These are phyloP conservation scores for Napeogenes inachia DNA, from an alignment of 2,888 invertebrate genomes.

Conservation along the genomic window DNA sequence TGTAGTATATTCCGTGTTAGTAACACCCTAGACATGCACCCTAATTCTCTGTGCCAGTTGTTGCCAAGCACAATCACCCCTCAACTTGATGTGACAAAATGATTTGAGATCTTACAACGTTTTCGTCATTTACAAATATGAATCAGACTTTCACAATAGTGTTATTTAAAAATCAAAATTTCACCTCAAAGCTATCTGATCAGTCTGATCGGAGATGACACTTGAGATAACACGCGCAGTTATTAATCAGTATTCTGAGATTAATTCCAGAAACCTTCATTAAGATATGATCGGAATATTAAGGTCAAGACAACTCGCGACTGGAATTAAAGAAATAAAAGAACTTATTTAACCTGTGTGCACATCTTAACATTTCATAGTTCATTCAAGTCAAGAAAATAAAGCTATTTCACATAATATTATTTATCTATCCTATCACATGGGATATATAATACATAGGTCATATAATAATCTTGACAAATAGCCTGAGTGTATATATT, in stretches of 20 bases:
- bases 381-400: constrained; percentile 1
- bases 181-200: constrained; percentile 20
- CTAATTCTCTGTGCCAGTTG: constrained; percentile 51
- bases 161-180: constrained; percentile 14
- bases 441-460: too few relatives aligned
- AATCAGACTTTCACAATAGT: too few relatives aligned
- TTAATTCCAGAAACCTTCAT: constrained; percentile 41
- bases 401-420: constrained; percentile 18
- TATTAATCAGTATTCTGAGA: constrained; percentile 35
- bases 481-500: too few relatives aligned
- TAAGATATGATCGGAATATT: constrained; percentile 46
- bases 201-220: constrained; percentile 31
- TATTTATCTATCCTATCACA: background rate
- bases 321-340: too few relatives aligned
- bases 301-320: constrained; percentile 44
- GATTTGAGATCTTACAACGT: background rate
- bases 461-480: too few relatives aligned
- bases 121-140: background rate
- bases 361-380: background rate
- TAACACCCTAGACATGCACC: constrained; percentile 36
- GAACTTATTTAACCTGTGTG: background rate
- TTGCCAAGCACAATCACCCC: constrained; percentile 54
- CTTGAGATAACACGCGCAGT: constrained; percentile 36
- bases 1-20: background rate
- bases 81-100: constrained; percentile 4